phyloP scores from a whole-genome alignment of 2,888 invertebrate species.

The Ariolimax columbianus region DNA sequence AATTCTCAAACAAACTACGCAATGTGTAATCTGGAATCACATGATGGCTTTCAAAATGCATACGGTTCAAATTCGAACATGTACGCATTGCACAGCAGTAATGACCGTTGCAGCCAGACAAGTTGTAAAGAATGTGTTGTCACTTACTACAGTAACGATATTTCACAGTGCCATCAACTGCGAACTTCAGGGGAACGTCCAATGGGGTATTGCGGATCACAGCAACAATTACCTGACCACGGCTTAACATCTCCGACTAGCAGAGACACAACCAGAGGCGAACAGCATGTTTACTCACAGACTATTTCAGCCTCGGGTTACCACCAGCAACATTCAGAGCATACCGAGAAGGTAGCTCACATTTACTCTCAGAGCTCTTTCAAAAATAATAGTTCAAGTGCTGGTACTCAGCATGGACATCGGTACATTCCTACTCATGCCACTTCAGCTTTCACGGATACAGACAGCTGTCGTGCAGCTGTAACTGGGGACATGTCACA shows the following conservation, averaged over 20 bases:
- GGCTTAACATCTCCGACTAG: neutral
- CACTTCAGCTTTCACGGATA: neutral
- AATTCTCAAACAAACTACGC: constrained; percentile 76
- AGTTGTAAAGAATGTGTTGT: neutral
- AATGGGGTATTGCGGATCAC: neutral
- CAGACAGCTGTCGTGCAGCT: constrained; percentile 20
- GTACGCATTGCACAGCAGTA: constrained; percentile 39
- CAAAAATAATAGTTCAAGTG: neutral
- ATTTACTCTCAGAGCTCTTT: neutral
- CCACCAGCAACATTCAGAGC: constrained; percentile 35
- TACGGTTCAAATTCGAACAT: constrained; percentile 19
- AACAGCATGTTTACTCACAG: constrained; percentile 9
- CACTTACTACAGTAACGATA: neutral
- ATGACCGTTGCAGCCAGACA: constrained; percentile 9
- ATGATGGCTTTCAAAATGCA: constrained; percentile 53
- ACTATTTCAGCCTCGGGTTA: constrained; percentile 13
- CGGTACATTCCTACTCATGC: neutral
- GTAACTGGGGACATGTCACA: neutral
- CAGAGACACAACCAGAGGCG: neutral
- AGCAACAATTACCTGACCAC: neutral
- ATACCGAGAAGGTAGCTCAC: constrained; percentile 21
- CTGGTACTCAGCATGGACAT: neutral
- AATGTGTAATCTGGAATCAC: constrained; percentile 76
- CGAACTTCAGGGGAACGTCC: constrained; percentile 26
- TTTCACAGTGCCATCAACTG: constrained; percentile 33